Percentiles rank a stretch among this genome's conserved stretches.
Evolutionary conservation across 35 echinoderm and acorn worm genomes (phyloP).

Genomic region (Apostichopus californicus): DNA sequence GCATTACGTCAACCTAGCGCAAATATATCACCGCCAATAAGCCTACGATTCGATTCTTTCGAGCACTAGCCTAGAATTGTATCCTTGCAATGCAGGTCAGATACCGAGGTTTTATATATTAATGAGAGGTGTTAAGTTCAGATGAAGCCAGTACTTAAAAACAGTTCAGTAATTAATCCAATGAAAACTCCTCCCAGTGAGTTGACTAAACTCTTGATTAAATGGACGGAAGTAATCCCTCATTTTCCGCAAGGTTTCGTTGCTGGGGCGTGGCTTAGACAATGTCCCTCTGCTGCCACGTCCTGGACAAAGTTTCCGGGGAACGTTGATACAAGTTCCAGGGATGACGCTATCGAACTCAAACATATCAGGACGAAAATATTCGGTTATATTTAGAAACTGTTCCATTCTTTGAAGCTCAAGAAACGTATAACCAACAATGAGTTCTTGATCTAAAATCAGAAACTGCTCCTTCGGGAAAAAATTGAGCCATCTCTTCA

Average conservation of each 20-base stretch:
- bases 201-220: slow-evolving; percentile 41
- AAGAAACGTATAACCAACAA: slow-evolving; percentile 36
- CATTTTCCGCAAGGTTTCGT: slow-evolving; percentile 39
- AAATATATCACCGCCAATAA: too few relatives aligned
- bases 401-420: slow-evolving; percentile 41
- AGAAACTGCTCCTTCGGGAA: slow-evolving; percentile 74
- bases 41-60: too few relatives aligned
- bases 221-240: slow-evolving; percentile 50
- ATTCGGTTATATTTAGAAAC: slow-evolving; percentile 29
- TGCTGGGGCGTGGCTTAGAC: slow-evolving; percentile 15
- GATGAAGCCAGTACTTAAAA: too few relatives aligned
- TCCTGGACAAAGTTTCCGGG: slow-evolving; percentile 11
- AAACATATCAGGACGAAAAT: slow-evolving; percentile 45
- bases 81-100: too few relatives aligned
- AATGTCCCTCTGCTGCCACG: slow-evolving; percentile 19
- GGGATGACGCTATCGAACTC: slow-evolving; percentile 39
- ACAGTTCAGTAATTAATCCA: slow-evolving; percentile 26
- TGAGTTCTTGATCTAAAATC: slow-evolving; percentile 40
- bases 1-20: too few relatives aligned
- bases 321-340: slow-evolving; percentile 14
- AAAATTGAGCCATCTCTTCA: slow-evolving; percentile 80
- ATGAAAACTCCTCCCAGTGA: slow-evolving; percentile 37
- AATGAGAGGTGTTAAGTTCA: too few relatives aligned
- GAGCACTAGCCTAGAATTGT: too few relatives aligned
- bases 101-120: too few relatives aligned